Base-by-base conservation (phyloP, 1,140 invertebrate species). In the Araneus ventricosus region DNA sequence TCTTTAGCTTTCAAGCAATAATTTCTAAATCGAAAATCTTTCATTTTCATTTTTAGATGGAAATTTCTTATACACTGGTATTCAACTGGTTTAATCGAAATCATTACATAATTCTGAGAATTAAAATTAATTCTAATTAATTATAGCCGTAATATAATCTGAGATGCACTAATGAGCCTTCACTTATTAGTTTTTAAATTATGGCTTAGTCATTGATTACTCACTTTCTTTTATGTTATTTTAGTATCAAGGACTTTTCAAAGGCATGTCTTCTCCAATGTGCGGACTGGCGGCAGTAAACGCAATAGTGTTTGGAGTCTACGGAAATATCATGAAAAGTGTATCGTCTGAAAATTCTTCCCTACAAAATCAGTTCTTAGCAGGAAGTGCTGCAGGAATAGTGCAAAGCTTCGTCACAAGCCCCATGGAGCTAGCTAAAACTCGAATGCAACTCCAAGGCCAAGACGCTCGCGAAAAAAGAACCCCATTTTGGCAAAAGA, bases 231-330 rank as follows among this genome's bases (percentile, higher is more conserved):
- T 17, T 4, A 30, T n/a, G 22, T 34, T 94, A 17, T 90, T 90
- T 34, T 93, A 97, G 96, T 94, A 97, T 86, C 94, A 94, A 85
- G 97, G 97, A 6, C 95, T 98, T 14, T 98, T 98, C 95, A 96
- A 97, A 94, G 98, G 98, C 14, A 97, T 99, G 94, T 96, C 97
- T 3, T 98, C 98, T 39, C 98, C 98, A 8, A 96, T 99, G 95
- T 97, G 97, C 24, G 98, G 98, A 14, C 97, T 99, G 8, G 97
- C 98, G 22, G 96, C 97, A 7, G 97, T 99, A 4, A 99, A 99
- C 95, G 98, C 98, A 2, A 97, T 99, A 57, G 97, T 99, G 3
- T 99, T 99, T 95, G 98, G 98, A 2, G 97, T 98, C 4, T 98
- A 99, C 94, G 98, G 98, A 34, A 97, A 97, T 93, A 96, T 97